Base-by-base conservation (phyloP, 2,888 invertebrate species). In the Stegophylla sp. region DNA sequence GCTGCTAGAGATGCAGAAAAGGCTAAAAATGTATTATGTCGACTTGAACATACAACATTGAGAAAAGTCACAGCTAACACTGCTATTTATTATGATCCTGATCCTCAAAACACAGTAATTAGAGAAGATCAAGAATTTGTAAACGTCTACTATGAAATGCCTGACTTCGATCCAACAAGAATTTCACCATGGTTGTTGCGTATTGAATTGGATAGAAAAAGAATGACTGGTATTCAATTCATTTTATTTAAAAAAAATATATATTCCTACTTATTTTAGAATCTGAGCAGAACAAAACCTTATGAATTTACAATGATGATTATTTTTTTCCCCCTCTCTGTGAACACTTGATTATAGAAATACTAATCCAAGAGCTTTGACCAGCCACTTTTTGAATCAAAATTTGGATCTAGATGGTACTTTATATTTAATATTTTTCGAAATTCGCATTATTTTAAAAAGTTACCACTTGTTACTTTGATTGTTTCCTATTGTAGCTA, bases 71-170 rank as follows among this genome's bases (percentile, higher is more conserved):
- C 98, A 0, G 97, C 98, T 0, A 99, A 99, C 86, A 99, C 99
- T 0, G 98, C 98, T 1, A 99, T 99, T 87, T 99, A 99, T 86
- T 99, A 99, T 86, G 99, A 99, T 88, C 98, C 99, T 0, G 98
- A 99, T 88, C 98, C 98, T 1, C 96, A 97, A 88, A 96, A 98
- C 85, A 98, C 99, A 0, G 97, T 98, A 0, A 98, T 99, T 84
- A 91, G 94, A 0, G 99, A 99, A 88, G 99, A 99, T 91, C 98
- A 98, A 87, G 99, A 98, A 86, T 99, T 98, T 88, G 98, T 99
- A 0, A 98, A 98, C 87, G 97, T 99, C 64, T 99, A 99, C 87
- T 99, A 99, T 86, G 99, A 99, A 89, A 99, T 99, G 98, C 98
- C 98, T 15, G 99, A 99, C 87, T 98, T 98, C 86, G 98, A 99